Evolutionary conservation across 2,797 vertebrate species (phyloP).

Genomic region (Helostoma temminkii): DNA sequence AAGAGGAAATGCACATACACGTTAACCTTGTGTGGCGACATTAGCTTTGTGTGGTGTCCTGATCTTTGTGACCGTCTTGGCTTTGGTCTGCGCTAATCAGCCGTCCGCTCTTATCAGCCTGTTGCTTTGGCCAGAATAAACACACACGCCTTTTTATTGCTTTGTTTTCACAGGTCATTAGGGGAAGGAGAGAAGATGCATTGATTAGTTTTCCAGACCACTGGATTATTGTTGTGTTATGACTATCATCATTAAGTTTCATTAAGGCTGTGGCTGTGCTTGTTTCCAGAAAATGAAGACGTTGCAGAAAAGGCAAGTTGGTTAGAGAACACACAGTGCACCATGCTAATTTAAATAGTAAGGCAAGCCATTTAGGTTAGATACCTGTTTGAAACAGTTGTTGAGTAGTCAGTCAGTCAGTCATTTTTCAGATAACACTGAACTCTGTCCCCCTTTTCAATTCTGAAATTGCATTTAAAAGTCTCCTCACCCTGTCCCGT

Average conservation of each 20-base stretch:
- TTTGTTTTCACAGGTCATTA: conserved; percentile 85
- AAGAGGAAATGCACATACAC: conserved; percentile 10
- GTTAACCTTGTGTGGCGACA: conserved; percentile 53
- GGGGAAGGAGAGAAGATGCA: conserved; percentile 76
- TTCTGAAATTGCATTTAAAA: conserved; percentile 4
- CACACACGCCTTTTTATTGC: conserved; percentile 77
- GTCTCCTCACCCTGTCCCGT: conserved; percentile 17
- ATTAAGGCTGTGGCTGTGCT: conserved; percentile 76
- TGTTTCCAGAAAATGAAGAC: conserved; percentile 75
- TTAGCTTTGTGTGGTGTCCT: conserved; percentile 33
- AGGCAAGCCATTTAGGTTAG: conserved; percentile 28
- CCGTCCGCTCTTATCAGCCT: conserved; percentile 73
- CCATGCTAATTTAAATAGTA: conserved; percentile 26
- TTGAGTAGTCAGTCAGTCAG: not conserved
- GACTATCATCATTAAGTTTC: conserved; percentile 82
- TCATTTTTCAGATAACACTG: conserved; percentile 15
- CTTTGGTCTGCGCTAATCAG: conserved; percentile 72
- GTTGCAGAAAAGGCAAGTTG: conserved; percentile 56
- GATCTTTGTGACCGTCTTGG: conserved; percentile 59
- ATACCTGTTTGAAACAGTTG: conserved; percentile 18
- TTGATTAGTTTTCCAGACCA: conserved; percentile 84
- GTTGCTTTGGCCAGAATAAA: conserved; percentile 85
- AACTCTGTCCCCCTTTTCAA: conserved; percentile 26
- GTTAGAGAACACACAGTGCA: conserved; percentile 28
- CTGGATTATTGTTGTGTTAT: conserved; percentile 82